A percentile compares a stretch with the other conserved stretches of the same genome.
phyloP scores from a whole-genome alignment of 1,140 invertebrate genomes.

The Cyclargus thomasi region DNA sequence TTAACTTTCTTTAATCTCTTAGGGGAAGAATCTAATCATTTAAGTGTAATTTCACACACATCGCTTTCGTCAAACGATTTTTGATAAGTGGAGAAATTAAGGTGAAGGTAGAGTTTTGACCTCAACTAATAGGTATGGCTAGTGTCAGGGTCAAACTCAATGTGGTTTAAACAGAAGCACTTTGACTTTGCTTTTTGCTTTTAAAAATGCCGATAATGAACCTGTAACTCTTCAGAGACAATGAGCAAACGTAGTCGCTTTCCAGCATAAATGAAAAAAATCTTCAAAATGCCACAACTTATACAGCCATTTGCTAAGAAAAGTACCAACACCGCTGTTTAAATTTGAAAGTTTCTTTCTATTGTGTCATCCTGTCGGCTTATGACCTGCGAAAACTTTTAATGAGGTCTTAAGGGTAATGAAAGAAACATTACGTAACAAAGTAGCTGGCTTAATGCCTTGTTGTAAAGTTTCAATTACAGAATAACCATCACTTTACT shows the following conservation, averaged over 20 bases:
- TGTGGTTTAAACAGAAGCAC: too few relatives aligned
- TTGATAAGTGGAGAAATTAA: neutral
- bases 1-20: slow-evolving; percentile 3
- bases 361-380: neutral
- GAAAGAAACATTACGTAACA: slow-evolving; percentile 6
- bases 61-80: neutral
- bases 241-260: too few relatives aligned
- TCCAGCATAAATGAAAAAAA: too few relatives aligned
- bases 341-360: slow-evolving; percentile 6
- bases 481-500: neutral
- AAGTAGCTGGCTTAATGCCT: neutral
- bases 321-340: neutral
- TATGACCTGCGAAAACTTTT: neutral
- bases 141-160: too few relatives aligned
- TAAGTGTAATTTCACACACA: neutral
- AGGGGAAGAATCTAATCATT: neutral
- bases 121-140: too few relatives aligned
- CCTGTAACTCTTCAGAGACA: too few relatives aligned
- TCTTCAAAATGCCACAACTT: neutral
- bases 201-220: too few relatives aligned
- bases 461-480: neutral
- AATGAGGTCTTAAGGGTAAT: neutral
- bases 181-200: too few relatives aligned
- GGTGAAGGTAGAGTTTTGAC: too few relatives aligned
- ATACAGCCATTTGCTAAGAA: neutral